Evolutionary conservation across 2,797 vertebrate genomes (phyloP).

Genomic region (Lagocephalus sceleratus): DNA sequence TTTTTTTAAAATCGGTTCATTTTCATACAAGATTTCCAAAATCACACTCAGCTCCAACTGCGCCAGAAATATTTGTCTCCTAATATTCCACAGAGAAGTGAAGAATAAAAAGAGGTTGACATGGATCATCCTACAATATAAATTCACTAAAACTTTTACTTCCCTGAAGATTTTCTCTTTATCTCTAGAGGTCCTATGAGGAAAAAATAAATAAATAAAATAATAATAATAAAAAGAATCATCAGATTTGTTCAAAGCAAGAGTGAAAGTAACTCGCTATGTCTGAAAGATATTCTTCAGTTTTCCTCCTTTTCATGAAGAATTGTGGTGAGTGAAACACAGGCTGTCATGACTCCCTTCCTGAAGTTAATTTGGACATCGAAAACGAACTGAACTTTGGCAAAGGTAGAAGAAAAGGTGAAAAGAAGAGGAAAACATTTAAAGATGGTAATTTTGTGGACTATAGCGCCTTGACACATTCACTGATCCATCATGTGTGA

Average conservation of each 20-base stretch:
- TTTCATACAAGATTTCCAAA: no score
- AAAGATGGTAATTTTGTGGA: neutral
- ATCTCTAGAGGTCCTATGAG: conserved; percentile 14
- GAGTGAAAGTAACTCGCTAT: conserved; percentile 17
- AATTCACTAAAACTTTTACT: conserved; percentile 36
- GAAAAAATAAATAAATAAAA: neutral
- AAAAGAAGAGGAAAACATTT: no score
- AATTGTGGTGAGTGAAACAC: neutral
- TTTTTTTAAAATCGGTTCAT: no score
- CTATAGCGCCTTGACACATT: neutral
- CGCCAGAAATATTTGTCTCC: conserved; percentile 19
- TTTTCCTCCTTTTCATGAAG: conserved; percentile 5
- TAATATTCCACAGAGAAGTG: neutral
- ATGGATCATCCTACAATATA: conserved; percentile 42
- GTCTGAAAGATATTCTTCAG: conserved; percentile 31
- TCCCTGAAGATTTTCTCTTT: conserved; percentile 39
- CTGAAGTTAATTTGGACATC: neutral
- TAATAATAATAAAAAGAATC: no score
- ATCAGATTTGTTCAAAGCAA: conserved; percentile 22
- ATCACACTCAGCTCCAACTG: neutral
- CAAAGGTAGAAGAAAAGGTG: no score
- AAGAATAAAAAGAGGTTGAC: conserved; percentile 19
- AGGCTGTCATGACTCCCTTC: neutral
- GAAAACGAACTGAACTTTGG: neutral
- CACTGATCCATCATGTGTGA: neutral